Percentiles rank a stretch among this genome's conserved stretches.
Conservation (phyloP, 2,888 invertebrate species). For the Micoletzkya japonica region DNA sequence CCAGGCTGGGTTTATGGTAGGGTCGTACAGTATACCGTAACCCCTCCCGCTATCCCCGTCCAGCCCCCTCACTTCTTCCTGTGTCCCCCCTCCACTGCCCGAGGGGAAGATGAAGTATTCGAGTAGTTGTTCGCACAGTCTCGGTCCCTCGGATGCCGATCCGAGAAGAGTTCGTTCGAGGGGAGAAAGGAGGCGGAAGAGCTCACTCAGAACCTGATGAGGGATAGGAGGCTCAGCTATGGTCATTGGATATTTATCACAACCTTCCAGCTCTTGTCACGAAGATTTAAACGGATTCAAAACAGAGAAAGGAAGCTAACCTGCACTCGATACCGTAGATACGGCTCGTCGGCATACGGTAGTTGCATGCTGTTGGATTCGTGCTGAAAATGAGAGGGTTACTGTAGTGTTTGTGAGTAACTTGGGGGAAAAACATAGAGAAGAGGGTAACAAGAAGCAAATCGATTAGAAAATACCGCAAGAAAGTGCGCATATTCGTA, state of each 20-base stretch:
- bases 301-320: constrained; percentile 9
- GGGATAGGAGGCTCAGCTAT: neutral
- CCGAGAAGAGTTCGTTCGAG: constrained; percentile 1
- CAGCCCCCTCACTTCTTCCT: neutral
- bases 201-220: neutral
- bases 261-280: too few relatives aligned
- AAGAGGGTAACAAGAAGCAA: too few relatives aligned
- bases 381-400: neutral
- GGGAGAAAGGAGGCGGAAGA: neutral
- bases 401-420: neutral
- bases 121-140: constrained; percentile 29
- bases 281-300: neutral
- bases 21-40: neutral
- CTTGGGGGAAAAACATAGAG: too few relatives aligned
- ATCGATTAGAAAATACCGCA: neutral
- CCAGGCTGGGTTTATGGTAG: too few relatives aligned
- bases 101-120: constrained; percentile 31
- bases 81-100: constrained; percentile 3
- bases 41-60: neutral
- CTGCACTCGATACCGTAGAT: constrained; percentile 14
- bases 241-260: too few relatives aligned
- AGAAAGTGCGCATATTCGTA: neutral
- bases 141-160: constrained; percentile 10
- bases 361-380: constrained; percentile 1
- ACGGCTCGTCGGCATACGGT: constrained; percentile 13